Evolutionary conservation across 1,140 invertebrate genomes (phyloP).

Genomic region (Homalodisca vitripennis): DNA sequence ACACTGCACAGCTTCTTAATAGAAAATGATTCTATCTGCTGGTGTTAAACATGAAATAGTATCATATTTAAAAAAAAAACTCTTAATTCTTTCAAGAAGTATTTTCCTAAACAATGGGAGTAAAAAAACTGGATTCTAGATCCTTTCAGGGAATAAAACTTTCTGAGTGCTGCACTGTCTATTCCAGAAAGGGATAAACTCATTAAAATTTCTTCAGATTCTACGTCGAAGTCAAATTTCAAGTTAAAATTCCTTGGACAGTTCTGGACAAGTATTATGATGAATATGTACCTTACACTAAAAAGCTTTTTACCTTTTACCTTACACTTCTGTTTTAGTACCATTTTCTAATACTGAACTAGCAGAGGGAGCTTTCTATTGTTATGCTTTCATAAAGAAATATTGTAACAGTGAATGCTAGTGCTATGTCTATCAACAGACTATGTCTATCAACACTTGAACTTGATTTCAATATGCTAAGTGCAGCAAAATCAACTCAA

Average conservation of each 20-base stretch:
- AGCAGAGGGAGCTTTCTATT: background rate
- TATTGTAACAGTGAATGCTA: too few species aligned
- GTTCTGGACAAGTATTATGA: background rate
- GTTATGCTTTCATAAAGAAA: too few species aligned
- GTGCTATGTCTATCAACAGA: too few species aligned
- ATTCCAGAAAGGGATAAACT: constrained; percentile 13
- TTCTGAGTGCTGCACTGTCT: background rate
- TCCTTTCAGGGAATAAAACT: background rate
- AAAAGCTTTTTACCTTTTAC: background rate
- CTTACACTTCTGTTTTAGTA: too few species aligned
- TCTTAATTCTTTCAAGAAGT: background rate
- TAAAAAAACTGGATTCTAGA: constrained; percentile 3
- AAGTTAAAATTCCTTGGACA: background rate
- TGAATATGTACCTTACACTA: background rate
- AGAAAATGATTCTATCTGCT: background rate
- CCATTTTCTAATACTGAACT: background rate
- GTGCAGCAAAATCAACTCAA: too few species aligned
- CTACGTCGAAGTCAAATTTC: background rate
- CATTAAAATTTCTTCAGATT: constrained; percentile 11
- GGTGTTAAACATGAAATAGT: background rate
- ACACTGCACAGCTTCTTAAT: background rate
- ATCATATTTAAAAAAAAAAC: background rate
- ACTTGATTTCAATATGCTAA: too few species aligned
- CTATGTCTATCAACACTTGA: too few species aligned
- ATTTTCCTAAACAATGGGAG: constrained; percentile 1